Evolutionary conservation across 2,113 vertebrate species (phyloP).

Genomic region (Apteryx owenii): DNA sequence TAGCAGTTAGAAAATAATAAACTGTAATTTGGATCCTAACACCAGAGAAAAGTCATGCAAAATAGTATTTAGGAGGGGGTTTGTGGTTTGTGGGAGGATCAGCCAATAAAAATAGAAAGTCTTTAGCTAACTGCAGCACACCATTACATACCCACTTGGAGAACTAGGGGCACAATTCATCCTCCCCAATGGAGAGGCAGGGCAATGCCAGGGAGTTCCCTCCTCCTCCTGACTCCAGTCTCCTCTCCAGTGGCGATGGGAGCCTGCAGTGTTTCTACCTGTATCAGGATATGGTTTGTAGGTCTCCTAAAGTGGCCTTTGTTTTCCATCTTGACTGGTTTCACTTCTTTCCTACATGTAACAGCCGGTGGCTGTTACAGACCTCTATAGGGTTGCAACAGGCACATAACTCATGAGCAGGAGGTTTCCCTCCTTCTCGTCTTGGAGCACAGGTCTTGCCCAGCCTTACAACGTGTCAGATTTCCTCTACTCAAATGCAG

Average conservation of each 20-base stretch:
- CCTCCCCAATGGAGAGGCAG: not conserved
- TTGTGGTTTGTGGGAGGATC: not conserved
- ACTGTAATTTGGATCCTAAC: not conserved
- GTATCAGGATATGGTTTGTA: fast-evolving
- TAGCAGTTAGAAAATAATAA: not conserved
- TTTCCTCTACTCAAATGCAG: not conserved
- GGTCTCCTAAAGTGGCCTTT: not conserved
- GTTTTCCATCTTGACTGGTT: not conserved
- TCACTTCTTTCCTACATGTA: not conserved
- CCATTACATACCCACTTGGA: not conserved
- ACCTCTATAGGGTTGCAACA: not conserved
- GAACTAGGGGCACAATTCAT: not conserved
- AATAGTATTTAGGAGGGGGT: not conserved
- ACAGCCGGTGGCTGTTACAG: not conserved
- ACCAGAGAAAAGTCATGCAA: not conserved
- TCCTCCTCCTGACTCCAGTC: not conserved
- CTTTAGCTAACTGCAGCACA: not conserved
- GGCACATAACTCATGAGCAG: not conserved
- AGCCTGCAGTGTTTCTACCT: not conserved
- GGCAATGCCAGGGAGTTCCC: not conserved
- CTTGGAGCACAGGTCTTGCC: not conserved
- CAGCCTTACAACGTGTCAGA: not conserved
- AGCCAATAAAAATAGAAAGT: not conserved
- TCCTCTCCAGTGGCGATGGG: not conserved
- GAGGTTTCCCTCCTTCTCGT: not conserved